Conservation (phyloP, 2,113 vertebrate species). For the Silurus meridionalis region DNA sequence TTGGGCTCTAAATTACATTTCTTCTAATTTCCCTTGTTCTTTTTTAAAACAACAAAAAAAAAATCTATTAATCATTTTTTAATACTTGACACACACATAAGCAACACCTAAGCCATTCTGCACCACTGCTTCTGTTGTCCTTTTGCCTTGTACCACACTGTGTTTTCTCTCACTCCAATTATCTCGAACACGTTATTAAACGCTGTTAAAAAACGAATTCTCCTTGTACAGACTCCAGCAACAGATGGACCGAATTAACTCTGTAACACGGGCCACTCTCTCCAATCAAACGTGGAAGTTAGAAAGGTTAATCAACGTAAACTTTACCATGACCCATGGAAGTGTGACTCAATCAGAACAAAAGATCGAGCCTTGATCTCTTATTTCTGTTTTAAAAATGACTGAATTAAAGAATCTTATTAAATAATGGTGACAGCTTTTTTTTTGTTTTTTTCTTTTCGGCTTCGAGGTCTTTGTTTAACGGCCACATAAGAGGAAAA, state of each 20-base stretch:
- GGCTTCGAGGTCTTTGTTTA: neutral
- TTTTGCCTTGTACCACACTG: neutral
- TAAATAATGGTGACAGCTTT: neutral
- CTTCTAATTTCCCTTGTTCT: neutral
- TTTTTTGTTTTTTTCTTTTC: neutral
- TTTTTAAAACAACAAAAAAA: neutral
- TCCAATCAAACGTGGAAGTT: neutral
- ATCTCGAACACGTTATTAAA: neutral
- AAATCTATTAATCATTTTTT: neutral
- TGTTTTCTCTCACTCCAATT: neutral
- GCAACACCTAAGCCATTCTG: neutral
- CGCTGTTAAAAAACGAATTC: neutral
- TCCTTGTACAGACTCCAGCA: neutral
- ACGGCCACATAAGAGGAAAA: neutral
- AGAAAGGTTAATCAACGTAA: neutral
- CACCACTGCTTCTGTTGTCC: neutral
- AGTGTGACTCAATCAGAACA: neutral
- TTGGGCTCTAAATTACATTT: neutral
- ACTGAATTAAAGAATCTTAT: neutral
- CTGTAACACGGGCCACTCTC: no score
- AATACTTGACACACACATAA: neutral
- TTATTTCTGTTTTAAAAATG: neutral
- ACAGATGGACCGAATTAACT: neutral
- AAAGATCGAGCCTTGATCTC: neutral
- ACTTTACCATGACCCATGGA: neutral